Evolutionary conservation across 2,113 vertebrate genomes (phyloP).

Genomic region (Tragelaphus imberbis): DNA sequence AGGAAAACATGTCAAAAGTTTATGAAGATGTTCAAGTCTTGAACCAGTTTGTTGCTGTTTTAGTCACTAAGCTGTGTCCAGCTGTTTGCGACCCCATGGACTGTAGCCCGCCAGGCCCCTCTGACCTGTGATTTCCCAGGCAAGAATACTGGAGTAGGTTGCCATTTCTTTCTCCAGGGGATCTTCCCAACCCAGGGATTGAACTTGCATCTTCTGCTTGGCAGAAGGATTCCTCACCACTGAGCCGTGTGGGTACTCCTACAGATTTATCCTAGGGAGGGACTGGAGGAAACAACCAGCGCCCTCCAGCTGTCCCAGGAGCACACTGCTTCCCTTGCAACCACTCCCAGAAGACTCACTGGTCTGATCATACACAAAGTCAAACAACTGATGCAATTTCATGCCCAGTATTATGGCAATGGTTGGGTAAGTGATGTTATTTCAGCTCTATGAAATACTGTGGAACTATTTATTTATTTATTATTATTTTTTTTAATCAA

Average conservation of each 20-base stretch:
- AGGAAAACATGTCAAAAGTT: background rate
- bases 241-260: background rate
- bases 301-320: background rate
- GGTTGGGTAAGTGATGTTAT: background rate
- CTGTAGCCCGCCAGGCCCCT: rapidly evolving
- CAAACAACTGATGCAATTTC: background rate
- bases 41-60: background rate
- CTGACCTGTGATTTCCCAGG: background rate
- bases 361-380: too few relatives aligned
- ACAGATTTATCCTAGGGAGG: background rate
- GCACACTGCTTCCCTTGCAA: background rate
- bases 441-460: background rate
- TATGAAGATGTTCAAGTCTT: background rate
- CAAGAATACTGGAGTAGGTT: background rate
- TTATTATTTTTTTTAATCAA: too few relatives aligned
- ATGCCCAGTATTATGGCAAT: background rate
- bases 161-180: background rate
- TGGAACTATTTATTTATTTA: background rate
- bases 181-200: background rate
- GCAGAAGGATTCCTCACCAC: background rate
- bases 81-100: background rate
- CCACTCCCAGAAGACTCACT: background rate
- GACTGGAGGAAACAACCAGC: background rate
- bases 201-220: rapidly evolving
- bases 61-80: background rate